Base-by-base conservation (phyloP, 2,888 invertebrate genomes). In the Carterocephalus palaemon region DNA sequence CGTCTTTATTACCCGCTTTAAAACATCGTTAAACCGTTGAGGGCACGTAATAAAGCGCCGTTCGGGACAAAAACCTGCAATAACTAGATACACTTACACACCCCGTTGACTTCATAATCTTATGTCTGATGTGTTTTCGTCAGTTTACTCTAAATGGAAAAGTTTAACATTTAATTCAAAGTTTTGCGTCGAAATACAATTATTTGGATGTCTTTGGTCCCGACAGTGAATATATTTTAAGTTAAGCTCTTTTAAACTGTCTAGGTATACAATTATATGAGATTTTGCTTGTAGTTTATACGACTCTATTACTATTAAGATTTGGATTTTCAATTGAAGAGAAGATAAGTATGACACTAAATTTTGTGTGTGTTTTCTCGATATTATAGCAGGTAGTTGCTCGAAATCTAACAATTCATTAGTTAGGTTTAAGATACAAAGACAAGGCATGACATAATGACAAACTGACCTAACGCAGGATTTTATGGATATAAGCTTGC, bases 1-100 rank as follows among this genome's bases (percentile, higher is more conserved):
- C 28, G 28, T 28, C 42, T 43, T 43, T 43, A 43, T 36, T 34
- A 8, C 28, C 36, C 29, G 43, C 29, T 43, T 43, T 22, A 42
- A 29, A 36, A 22, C 36, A 36, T 36, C 43, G 43, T 43, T 29
- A 43, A 43, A 36, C 42, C 29, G 36, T 36, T 36, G 22, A 29
- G 43, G 22, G 42, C 42, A 8, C 22, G 36, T 43, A 36, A 34
- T 43, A 43, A 43, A 43, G 34, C 29, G 36, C 8, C 16, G 36
- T 36, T 43, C 16, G 28, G 22, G 22, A 36, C 34, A 43, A 43
- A 43, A 43, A 43, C 34, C 26, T 33, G 29, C 42, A 28, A 43
- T 28, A 36, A 34, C 34, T 22, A 43, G 12, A 42, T 29, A 42
- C 34, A 24, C 10, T 36, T 43, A 10, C 16, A 29, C 23, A 23